Evolutionary conservation across 92 coral and sea anemone species (phyloP), one percentile per base, ranked within the genome.

Genomic region (Porites divaricata): DNA sequence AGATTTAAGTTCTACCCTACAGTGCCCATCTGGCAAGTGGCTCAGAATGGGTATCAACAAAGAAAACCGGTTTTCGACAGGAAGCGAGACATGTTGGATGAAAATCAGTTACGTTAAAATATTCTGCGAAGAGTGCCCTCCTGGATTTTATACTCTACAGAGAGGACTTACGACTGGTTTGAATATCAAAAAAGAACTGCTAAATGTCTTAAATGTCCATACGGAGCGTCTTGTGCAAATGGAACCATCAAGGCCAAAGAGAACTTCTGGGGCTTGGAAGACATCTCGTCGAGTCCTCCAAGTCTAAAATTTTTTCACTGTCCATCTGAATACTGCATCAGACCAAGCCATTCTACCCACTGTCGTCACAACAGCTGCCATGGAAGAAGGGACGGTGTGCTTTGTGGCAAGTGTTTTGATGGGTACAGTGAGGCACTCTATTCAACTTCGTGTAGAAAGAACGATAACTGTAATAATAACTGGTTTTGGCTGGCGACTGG

Each of bases 321-420:
- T 21, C 94, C 94, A 6, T 49, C 70, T 53, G 81, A 85, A 1
- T 90, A 90, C 77, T 79, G 84, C 74, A 50, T 7, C 16, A 17
- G 74, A 16, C 49, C 75, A 52, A 56, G 63, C 13, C 6, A 81
- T 63, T 22, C 83, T 16, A 17, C 15, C 5, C 11, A 19, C 3
- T 22, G 4, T 7, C 2, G 9, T n/a, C 70, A 86, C 70, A 91
- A 88, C 72, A 71, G 89, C 41, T 88, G 91, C 35, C 64, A 68
- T 50, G 91, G 89, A 12, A 83, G 68, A 83, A 83, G 94, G 64
- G 35, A 51, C 21, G 95, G 93, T 9, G 56, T 56, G 6, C 73
- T 89, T 24, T 92, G 95, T 83, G 95, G 95, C 67, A 51, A 81
- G 49, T 92, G 95, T 72, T 67, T 63, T 4, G 48, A 77, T 10